Evolutionary conservation across 37 sponge, comb jelly and placozoan genomes (phyloP), one percentile per base, ranked within the genome.

Genomic region (Oopsacas minuta): DNA sequence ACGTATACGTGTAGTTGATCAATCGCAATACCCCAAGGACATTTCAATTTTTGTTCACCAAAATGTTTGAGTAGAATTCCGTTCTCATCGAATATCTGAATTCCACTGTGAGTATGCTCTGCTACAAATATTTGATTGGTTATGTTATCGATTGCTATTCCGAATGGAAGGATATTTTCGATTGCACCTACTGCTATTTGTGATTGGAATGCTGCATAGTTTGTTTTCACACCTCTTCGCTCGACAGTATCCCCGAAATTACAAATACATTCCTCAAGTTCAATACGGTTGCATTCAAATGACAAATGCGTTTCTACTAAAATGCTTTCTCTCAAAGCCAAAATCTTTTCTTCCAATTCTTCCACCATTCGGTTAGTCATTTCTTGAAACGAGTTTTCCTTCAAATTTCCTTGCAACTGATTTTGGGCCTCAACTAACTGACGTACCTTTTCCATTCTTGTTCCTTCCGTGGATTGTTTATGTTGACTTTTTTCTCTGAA

Each of bases 61-160:
- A 61, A 20, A 25, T 61, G 28, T 7, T 61, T 61, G 1, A 61
- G 1, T 32, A 3, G 28, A 20, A 25, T 12, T 34, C 75, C 75
- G 7, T 61, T 61, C 5, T 61, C 75, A 32, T 25, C 22, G 22
- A 61, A 61, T 61, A 61, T 12, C 22, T 61, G 75, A 3, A 61
- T n/a, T 3, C 7, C 3, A 7, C 17, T n/a, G 17, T 61, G 22
- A 5, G 20, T n/a, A 12, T n/a, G 20, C 1, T 61, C 75, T 20
- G 75, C 75, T 61, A 61, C 30, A 34, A 61, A 61, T 61, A 61
- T 61, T 61, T 61, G 28, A 34, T 61, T 61, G 22, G 75, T 61
- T 10, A 3, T 25, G 32, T 25, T 12, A 61, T 61, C 30, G 7
- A 61, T n/a, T 34, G 75, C 75, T 7, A 61, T 34, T 25, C 75